Conservation (phyloP, 2,113 vertebrate species). For the Seriola dumerili region DNA sequence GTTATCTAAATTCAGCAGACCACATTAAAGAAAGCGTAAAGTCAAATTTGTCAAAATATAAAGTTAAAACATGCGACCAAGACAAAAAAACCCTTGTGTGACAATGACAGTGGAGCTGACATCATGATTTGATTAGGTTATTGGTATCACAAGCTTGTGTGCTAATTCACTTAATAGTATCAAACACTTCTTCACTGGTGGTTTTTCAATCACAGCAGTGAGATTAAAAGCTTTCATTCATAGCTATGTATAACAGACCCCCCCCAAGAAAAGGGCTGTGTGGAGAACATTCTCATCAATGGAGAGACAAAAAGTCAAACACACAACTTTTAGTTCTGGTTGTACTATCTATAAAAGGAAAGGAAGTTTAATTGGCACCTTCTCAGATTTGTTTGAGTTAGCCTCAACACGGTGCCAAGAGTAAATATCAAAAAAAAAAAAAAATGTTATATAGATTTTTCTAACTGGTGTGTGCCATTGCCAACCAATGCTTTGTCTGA, state of each 20-base stretch:
- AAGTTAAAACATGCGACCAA: background rate
- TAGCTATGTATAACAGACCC: background rate
- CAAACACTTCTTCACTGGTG: conserved; percentile 14
- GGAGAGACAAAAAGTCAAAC: background rate
- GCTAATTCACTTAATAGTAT: conserved; percentile 36
- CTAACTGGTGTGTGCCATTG: background rate
- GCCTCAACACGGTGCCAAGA: background rate
- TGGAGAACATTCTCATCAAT: background rate
- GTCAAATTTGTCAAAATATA: background rate
- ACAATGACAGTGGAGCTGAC: conserved; percentile 16
- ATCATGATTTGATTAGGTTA: conserved; percentile 65
- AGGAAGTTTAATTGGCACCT: background rate
- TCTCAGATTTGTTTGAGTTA: conserved; percentile 4
- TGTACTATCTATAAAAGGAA: background rate
- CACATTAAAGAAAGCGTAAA: background rate
- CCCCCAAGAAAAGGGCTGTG: background rate
- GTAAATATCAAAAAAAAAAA: background rate
- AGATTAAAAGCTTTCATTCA: background rate
- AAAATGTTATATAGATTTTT: background rate
- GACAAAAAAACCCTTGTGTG: background rate
- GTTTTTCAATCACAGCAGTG: background rate
- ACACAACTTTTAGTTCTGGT: background rate
- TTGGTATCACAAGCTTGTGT: conserved; percentile 67
- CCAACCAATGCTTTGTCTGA: background rate
- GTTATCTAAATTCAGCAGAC: background rate